Base-by-base conservation (phyloP, 2,113 vertebrate genomes). In the Lutjanus erythropterus region DNA sequence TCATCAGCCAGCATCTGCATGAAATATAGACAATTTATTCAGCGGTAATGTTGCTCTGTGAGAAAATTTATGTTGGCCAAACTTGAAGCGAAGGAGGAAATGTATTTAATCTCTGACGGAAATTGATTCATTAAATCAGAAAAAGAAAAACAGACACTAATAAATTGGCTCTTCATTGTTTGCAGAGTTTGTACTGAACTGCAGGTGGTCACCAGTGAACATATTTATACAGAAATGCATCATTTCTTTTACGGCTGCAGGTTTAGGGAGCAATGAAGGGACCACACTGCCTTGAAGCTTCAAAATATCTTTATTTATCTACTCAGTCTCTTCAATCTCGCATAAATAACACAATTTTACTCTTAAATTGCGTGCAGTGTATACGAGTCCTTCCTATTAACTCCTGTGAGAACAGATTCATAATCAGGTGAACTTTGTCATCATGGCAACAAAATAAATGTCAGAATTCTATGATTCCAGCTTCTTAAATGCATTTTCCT, bases 61-160 rank as follows among this genome's bases (percentile, higher is more conserved):
- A 25, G 6, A 35, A 21, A 25, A 47, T 50, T 62, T 18, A 16
- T 37, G 18, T 39, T 47, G 16, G 18, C 9, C 11, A 29, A 27
- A 72, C 15, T 59, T 60, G 4, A 1, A 15, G 15, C 9, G n/a
- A 25, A n/a, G 42, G 25, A 50, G 10, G 46, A 42, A 42, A 37
- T 9, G 23, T 29, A 2, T 64, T 72, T 39, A 2, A 65, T 53
- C 33, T 39, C 19, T 2, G 52, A 12, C 33, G 56, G 41, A 62
- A 35, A 69, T 9, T 14, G 56, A 16, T 69, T 75, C 66, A 70
- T 82, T 75, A 70, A 55, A 71, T 19, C 14, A 15, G 31, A 37
- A 56, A 53, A 18, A 29, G 12, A 37, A 37, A 35, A 5, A 10
- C 33, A 33, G 19, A 10, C 23, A 3, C 9, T 18, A 29, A 39